Conservation (phyloP, 1,140 invertebrate genomes). For the Panulirus ornatus region DNA sequence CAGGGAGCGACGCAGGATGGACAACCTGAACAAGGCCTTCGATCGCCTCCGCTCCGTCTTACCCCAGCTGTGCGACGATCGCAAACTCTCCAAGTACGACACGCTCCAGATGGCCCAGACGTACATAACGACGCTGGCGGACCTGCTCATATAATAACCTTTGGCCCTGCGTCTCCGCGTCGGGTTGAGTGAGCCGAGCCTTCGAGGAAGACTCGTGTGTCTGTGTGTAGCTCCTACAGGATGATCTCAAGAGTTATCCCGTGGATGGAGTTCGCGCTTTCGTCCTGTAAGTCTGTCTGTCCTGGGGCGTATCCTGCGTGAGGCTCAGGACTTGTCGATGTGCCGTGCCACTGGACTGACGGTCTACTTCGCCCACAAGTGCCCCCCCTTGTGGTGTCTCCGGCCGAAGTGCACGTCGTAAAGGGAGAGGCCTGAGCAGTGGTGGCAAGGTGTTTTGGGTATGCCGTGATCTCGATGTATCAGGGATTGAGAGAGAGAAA, state of each 20-base stretch:
- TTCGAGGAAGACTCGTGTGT: neutral
- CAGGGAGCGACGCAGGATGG: slow-evolving; percentile 93
- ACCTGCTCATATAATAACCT: slow-evolving; percentile 39
- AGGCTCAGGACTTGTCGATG: neutral
- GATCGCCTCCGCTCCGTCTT: slow-evolving; percentile 92
- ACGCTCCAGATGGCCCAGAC: slow-evolving; percentile 59
- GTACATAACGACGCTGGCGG: slow-evolving; percentile 55
- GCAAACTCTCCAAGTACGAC: slow-evolving; percentile 89
- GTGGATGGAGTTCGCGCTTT: neutral
- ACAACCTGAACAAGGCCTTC: slow-evolving; percentile 95
- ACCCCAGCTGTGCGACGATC: slow-evolving; percentile 92
- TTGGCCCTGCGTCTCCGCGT: neutral
- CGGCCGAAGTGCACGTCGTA: too few species aligned
- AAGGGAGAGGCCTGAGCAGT: too few species aligned
- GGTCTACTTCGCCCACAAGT: too few species aligned
- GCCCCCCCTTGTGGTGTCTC: too few species aligned
- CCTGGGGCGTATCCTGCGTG: neutral
- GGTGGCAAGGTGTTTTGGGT: too few species aligned
- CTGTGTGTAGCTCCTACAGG: neutral
- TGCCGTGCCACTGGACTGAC: too few species aligned
- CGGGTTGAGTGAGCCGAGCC: neutral
- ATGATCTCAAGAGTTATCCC: neutral
- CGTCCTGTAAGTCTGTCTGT: neutral
- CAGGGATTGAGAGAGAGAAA: too few species aligned
- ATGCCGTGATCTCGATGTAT: too few species aligned